phyloP scores from a whole-genome alignment of 1,140 invertebrate genomes.

The Pinna nobilis region DNA sequence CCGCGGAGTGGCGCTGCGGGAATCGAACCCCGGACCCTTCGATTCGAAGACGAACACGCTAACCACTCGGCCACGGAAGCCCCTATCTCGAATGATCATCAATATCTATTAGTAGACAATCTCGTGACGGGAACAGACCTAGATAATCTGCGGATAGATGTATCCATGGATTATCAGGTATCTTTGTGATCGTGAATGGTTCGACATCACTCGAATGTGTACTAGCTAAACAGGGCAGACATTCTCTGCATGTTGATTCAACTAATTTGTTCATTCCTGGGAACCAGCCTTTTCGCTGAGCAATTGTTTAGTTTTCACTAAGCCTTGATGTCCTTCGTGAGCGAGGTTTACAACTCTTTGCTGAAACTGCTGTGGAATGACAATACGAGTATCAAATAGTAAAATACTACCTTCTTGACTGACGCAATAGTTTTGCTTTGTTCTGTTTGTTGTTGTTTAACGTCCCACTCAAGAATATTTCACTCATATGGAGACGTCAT shows the following conservation, averaged over 20 bases:
- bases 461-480: too few species aligned
- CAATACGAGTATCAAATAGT: constrained; percentile 13
- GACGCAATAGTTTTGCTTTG: not conserved
- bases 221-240: constrained; percentile 55
- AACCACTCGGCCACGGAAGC: too few species aligned
- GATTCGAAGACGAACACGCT: too few species aligned
- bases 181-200: constrained; percentile 46
- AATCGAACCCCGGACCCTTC: too few species aligned
- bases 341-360: constrained; percentile 43
- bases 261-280: constrained; percentile 61
- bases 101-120: constrained; percentile 48
- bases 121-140: constrained; percentile 48
- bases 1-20: too few species aligned
- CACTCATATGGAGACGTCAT: too few species aligned
- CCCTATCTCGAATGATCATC: constrained; percentile 46
- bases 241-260: constrained; percentile 51
- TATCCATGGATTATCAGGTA: constrained; percentile 32
- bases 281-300: constrained; percentile 66
- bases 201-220: constrained; percentile 32
- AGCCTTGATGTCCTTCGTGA: constrained; percentile 54
- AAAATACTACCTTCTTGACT: not conserved
- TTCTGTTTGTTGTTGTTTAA: too few species aligned
- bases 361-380: constrained; percentile 34
- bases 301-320: constrained; percentile 60
- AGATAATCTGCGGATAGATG: constrained; percentile 58